Percentiles rank a stretch among this genome's conserved stretches.
Evolutionary conservation across 2,888 invertebrate species (phyloP).

Genomic region (Cataglyphis cursor): DNA sequence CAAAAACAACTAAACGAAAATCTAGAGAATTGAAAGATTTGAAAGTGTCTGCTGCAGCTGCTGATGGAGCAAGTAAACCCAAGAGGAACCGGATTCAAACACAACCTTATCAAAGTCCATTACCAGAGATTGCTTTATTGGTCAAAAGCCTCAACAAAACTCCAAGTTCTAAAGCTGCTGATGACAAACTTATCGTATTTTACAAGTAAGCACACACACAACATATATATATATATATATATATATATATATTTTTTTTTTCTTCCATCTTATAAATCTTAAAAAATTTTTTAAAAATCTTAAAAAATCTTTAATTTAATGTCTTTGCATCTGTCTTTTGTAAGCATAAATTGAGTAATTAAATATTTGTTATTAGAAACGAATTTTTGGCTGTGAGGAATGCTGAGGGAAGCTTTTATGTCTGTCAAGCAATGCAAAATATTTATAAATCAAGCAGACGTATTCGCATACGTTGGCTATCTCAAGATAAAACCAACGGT

Average conservation of each 20-base stretch:
- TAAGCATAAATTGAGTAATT: constrained; percentile 24
- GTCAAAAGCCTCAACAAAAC: constrained; percentile 91
- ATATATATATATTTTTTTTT: too few species aligned
- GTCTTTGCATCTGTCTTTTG: constrained; percentile 15
- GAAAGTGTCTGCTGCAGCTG: constrained; percentile 69
- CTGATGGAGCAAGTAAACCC: constrained; percentile 86
- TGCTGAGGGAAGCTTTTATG: constrained; percentile 94
- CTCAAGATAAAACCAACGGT: constrained; percentile 91
- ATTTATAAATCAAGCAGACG: constrained; percentile 94
- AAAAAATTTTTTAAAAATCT: too few species aligned
- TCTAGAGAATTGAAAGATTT: constrained; percentile 84
- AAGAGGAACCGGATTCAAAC: constrained; percentile 90
- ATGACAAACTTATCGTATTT: constrained; percentile 94
- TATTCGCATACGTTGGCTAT: constrained; percentile 96
- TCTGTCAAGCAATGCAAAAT: constrained; percentile 96
- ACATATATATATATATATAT: not conserved
- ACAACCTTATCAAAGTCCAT: constrained; percentile 94
- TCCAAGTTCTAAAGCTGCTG: constrained; percentile 88
- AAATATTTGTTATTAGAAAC: constrained; percentile 88
- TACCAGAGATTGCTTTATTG: constrained; percentile 92
- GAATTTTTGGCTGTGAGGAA: constrained; percentile 97
- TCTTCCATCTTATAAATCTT: not conserved
- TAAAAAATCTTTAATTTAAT: constrained; percentile 33
- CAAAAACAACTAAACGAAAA: constrained; percentile 83
- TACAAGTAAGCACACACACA: constrained; percentile 90